Conservation (phyloP, 2,113 vertebrate species). For the Percina caprodes region DNA sequence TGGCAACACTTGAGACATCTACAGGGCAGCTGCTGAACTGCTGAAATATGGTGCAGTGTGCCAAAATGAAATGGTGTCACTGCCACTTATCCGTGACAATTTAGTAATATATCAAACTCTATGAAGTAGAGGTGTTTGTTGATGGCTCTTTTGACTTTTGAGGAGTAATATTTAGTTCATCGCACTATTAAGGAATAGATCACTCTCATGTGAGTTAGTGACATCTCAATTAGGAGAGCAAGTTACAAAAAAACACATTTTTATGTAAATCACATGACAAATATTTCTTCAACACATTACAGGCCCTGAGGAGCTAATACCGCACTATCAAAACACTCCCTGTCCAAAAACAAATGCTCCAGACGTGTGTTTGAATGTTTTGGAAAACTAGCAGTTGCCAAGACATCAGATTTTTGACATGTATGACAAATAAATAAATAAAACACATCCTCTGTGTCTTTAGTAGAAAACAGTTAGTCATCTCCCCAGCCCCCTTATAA, state of each 20-base stretch:
- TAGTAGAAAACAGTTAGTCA: constrained; percentile 31
- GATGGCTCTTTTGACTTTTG: constrained; percentile 31
- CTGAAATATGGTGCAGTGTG: constrained; percentile 31
- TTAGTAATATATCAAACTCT: constrained; percentile 20
- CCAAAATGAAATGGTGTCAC: constrained; percentile 45
- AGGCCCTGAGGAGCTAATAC: constrained; percentile 37
- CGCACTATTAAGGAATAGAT: neutral
- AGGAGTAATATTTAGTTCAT: constrained; percentile 13
- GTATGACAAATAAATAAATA: constrained; percentile 43
- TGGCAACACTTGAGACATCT: constrained; percentile 39
- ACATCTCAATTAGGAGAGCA: neutral
- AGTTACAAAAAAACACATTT: constrained; percentile 22
- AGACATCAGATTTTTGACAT: constrained; percentile 44
- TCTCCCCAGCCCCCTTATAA: constrained; percentile 35
- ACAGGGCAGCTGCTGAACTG: neutral
- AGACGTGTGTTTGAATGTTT: constrained; percentile 54
- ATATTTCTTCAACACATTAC: constrained; percentile 11
- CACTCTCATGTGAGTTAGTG: neutral
- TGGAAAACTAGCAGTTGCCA: constrained; percentile 60
- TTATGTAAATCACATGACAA: constrained; percentile 55
- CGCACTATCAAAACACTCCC: constrained; percentile 50
- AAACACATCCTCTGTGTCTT: constrained; percentile 26
- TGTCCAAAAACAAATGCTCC: constrained; percentile 47
- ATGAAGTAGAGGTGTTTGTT: constrained; percentile 14
- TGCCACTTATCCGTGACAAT: constrained; percentile 16